Percentiles rank a stretch among this genome's conserved stretches.
phyloP scores from a whole-genome alignment of 2,797 vertebrate species.

The Ctenochaetus hawaiiensis region DNA sequence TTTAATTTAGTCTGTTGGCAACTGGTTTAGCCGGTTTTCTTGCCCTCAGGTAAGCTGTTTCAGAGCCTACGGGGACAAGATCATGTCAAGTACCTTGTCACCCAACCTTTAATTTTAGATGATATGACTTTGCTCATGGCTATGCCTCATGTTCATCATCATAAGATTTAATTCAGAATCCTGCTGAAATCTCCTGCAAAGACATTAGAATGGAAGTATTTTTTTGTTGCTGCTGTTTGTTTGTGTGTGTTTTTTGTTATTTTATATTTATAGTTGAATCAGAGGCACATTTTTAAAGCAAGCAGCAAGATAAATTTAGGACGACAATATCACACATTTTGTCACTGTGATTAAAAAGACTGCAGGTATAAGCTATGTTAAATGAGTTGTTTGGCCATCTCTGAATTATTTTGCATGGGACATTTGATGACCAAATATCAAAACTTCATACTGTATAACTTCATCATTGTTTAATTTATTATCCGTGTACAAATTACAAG shows the following conservation, averaged over 20 bases:
- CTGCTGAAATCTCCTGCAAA: constrained; percentile 29
- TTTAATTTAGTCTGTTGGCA: constrained; percentile 55
- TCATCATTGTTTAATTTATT: neutral
- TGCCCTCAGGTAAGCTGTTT: constrained; percentile 67
- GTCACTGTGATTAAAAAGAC: neutral
- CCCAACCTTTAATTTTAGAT: constrained; percentile 57
- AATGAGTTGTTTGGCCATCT: neutral
- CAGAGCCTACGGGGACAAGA: constrained; percentile 67
- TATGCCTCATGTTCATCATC: constrained; percentile 58
- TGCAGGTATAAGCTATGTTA: neutral
- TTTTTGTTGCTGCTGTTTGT: neutral
- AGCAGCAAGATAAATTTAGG: constrained; percentile 15
- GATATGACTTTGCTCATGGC: constrained; percentile 68
- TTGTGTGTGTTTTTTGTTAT: too few relatives aligned
- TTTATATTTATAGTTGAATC: neutral
- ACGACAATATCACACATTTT: neutral
- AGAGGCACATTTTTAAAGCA: constrained; percentile 21
- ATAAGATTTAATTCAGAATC: constrained; percentile 56
- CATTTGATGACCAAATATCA: constrained; percentile 6
- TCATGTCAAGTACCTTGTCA: constrained; percentile 70
- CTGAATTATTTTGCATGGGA: neutral
- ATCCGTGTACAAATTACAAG: neutral
- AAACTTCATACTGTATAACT: neutral
- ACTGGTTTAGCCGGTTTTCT: constrained; percentile 51
- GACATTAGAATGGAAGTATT: constrained; percentile 23